Evolutionary conservation across 2,113 vertebrate genomes (phyloP).

Genomic region (Steatornis caripensis): DNA sequence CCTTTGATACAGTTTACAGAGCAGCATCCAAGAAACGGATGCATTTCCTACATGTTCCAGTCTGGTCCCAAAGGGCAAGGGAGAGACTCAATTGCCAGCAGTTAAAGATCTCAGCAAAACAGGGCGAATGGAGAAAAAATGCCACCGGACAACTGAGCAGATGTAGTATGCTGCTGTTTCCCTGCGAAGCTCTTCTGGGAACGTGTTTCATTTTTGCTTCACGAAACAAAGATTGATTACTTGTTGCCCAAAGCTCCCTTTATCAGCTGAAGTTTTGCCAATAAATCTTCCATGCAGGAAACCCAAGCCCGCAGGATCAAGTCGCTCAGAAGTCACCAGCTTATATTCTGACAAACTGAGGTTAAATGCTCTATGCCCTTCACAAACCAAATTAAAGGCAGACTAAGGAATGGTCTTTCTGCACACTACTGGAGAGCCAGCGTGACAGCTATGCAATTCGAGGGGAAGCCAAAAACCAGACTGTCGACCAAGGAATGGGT

Average conservation of each 20-base stretch:
- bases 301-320: neutral
- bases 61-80: neutral
- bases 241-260: neutral
- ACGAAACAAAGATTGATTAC: neutral
- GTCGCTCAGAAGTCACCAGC: neutral
- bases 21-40: neutral
- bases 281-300: neutral
- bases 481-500: neutral
- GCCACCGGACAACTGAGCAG: accelerated
- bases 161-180: neutral
- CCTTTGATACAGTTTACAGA: neutral
- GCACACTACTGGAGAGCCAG: neutral
- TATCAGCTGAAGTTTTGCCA: neutral
- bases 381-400: neutral
- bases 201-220: neutral
- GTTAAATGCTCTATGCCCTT: neutral
- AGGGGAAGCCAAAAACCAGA: neutral
- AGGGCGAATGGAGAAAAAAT: neutral
- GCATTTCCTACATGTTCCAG: neutral
- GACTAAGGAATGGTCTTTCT: neutral
- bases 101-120: neutral
- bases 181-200: neutral
- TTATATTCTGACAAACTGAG: neutral
- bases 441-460: accelerated
- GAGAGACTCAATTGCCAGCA: neutral